Percentiles rank a stretch among this genome's conserved stretches.
Evolutionary conservation across 2,888 invertebrate genomes (phyloP).

Genomic region (Tortricodes alternella): DNA sequence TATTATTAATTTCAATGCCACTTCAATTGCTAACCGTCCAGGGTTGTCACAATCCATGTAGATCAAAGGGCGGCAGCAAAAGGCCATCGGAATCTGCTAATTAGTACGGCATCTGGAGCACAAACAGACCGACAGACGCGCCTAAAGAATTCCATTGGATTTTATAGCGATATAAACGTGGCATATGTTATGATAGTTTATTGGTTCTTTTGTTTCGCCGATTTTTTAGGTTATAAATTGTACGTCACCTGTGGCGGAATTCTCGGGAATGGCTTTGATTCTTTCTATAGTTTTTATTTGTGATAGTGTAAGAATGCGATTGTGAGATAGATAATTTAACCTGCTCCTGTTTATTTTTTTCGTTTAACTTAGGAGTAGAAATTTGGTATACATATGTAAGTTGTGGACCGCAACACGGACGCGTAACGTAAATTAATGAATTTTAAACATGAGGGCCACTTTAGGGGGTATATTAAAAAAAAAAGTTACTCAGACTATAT

Average conservation of each 20-base stretch:
- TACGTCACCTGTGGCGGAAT: slow-evolving; percentile 1
- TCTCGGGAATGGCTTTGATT: neutral
- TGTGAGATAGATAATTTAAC: neutral
- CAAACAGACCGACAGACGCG: slow-evolving; percentile 31
- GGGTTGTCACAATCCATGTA: slow-evolving; percentile 31
- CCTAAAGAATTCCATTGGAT: slow-evolving; percentile 31
- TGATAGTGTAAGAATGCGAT: too few species aligned
- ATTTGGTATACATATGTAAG: too few species aligned
- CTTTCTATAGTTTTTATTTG: neutral
- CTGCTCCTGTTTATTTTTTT: neutral
- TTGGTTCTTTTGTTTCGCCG: slow-evolving; percentile 13
- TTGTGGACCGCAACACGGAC: too few species aligned
- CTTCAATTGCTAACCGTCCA: neutral
- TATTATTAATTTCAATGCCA: neutral
- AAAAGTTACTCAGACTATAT: too few species aligned
- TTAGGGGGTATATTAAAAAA: too few species aligned
- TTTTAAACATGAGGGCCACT: too few species aligned
- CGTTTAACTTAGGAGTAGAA: too few species aligned
- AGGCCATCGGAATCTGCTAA: slow-evolving; percentile 59
- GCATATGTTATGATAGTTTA: neutral
- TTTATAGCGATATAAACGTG: slow-evolving; percentile 1
- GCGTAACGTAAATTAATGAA: too few species aligned
- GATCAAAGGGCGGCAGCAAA: slow-evolving; percentile 63
- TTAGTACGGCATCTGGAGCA: slow-evolving; percentile 44
- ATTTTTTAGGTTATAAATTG: neutral